Evolutionary conservation across 1,140 invertebrate genomes (phyloP).

Genomic region (Heliconius himera): DNA sequence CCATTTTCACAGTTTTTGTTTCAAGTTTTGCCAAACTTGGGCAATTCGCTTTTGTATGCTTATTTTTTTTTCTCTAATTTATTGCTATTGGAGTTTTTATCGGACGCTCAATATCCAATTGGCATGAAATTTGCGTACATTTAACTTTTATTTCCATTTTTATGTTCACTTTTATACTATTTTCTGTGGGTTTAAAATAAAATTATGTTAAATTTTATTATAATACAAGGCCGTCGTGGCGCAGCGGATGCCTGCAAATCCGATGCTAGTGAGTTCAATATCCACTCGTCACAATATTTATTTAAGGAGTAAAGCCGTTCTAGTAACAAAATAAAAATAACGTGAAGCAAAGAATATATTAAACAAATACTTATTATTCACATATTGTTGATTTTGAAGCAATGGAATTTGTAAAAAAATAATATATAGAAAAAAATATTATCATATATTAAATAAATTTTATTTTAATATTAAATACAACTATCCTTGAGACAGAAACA

Average conservation of each 20-base stretch:
- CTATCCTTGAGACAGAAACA: too few relatives aligned
- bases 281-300: too few relatives aligned
- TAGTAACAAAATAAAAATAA: too few relatives aligned
- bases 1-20: slow-evolving; percentile 11
- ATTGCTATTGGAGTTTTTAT: slow-evolving; percentile 13
- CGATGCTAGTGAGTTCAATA: too few relatives aligned
- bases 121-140: slow-evolving; percentile 14
- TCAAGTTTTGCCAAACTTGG: slow-evolving; percentile 5
- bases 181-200: neutral
- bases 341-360: too few relatives aligned
- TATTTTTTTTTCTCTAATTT: slow-evolving; percentile 13
- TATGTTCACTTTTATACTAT: slow-evolving; percentile 1
- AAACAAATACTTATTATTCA: too few relatives aligned
- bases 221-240: neutral
- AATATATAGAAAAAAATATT: too few relatives aligned
- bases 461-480: too few relatives aligned
- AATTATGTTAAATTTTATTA: neutral
- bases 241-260: neutral
- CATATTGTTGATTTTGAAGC: too few relatives aligned
- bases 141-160: slow-evolving; percentile 1
- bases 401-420: too few relatives aligned
- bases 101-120: slow-evolving; percentile 12
- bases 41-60: neutral
- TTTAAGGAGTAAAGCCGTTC: too few relatives aligned
- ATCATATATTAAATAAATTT: too few relatives aligned